Evolutionary conservation across 23 tunicate species (phyloP), one percentile per base, ranked within the genome.

Genomic region (Ascidia mentula): DNA sequence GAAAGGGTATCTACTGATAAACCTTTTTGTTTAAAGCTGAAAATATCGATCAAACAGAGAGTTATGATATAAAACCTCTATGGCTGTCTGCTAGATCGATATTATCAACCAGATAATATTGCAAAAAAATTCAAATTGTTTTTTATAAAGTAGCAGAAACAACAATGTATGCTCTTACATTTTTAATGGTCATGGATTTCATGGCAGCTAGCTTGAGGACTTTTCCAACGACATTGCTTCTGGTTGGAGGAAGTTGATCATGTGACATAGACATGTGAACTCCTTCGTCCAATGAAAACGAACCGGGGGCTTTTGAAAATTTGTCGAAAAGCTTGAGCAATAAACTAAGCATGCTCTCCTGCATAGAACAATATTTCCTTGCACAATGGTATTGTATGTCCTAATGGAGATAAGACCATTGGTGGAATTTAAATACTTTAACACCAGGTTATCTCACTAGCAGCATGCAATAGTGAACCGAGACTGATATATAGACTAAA

Each of bases 281-380:
- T 0, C 59, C 73, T 1, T 53, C 75, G 72, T 79, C 80, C n/a
- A 81, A 53, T 7, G 38, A 8, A 36, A 86, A 80, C 31, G 76
- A 24, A 0, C 34, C 40, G 7, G 36, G 36, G 34, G 18, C 18
- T 40, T 79, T 88, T 20, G 37, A 28, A 46, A 80, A 77, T 36
- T 80, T 84, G 73, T 75, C 77, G 42, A 84, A 69, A 0, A 90
- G 82, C 71, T 84, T 90, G 32, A 90, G 31, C 79, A 90, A 79
- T 46, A 90, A 38, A 59, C 78, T 80, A 15, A 83, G 26, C 33
- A 90, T 90, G 73, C 89, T 85, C 46, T 84, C 89, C 95, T 87
- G 53, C 53, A 42, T 42, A 42, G 12, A 15, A 42, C 53, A 42
- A 42, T 28, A 53, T 53, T 53, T 53, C 12, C 7, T 5, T n/a